Percentiles rank a stretch among this genome's conserved stretches.
Evolutionary conservation across 2,888 invertebrate genomes (phyloP).

Genomic region (Lepetodrilus schrolli): DNA sequence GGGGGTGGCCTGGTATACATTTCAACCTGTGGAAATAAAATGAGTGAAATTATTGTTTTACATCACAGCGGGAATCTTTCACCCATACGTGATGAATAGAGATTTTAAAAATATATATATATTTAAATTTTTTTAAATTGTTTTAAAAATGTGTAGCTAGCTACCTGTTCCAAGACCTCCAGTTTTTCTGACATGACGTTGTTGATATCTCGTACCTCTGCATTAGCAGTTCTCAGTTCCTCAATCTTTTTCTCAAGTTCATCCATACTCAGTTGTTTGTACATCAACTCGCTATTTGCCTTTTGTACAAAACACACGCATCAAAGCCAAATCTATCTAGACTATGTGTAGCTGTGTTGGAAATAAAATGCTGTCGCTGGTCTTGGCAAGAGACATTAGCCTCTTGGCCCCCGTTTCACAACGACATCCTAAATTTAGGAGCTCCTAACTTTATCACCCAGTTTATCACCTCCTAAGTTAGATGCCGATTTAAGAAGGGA

Average conservation of each 20-base stretch:
- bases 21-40: too few relatives aligned
- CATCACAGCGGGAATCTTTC: too few relatives aligned
- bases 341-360: too few relatives aligned
- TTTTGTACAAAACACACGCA: slow-evolving; percentile 33
- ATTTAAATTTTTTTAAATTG: background rate
- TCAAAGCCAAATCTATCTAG: background rate
- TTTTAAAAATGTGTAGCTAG: background rate
- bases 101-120: background rate
- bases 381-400: too few relatives aligned
- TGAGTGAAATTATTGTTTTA: too few relatives aligned
- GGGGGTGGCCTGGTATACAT: too few relatives aligned
- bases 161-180: slow-evolving; percentile 57
- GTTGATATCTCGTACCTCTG: slow-evolving; percentile 61
- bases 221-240: slow-evolving; percentile 59
- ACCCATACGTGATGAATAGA: background rate
- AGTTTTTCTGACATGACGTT: slow-evolving; percentile 59
- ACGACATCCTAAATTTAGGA: too few relatives aligned
- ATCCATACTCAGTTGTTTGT: slow-evolving; percentile 60
- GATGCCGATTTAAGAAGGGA: too few relatives aligned
- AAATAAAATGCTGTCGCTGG: too few relatives aligned
- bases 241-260: slow-evolving; percentile 60
- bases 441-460: too few relatives aligned
- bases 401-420: too few relatives aligned
- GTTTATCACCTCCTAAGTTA: too few relatives aligned
- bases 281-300: slow-evolving; percentile 61